Evolutionary conservation across 1,140 invertebrate genomes (phyloP).

Genomic region (Rhopalosiphum maidis): DNA sequence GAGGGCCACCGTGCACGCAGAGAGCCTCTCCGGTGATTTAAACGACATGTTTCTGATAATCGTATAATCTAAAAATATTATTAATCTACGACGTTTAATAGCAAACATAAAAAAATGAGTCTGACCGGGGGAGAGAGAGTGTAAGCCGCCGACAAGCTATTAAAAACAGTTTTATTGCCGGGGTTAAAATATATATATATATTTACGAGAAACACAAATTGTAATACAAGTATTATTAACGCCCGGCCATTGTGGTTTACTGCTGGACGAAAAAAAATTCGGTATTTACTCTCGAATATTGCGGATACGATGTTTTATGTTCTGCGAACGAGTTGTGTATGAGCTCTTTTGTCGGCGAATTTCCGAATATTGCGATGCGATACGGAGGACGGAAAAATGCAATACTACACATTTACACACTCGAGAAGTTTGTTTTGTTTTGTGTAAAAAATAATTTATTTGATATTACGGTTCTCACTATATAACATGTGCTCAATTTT

Average conservation of each 20-base stretch:
- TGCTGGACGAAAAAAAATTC: constrained; percentile 40
- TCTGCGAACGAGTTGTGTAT: constrained; percentile 34
- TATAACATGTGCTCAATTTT: neutral
- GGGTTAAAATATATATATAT: constrained; percentile 21
- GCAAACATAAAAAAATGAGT: constrained; percentile 54
- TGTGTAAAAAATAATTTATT: neutral
- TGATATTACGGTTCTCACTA: neutral
- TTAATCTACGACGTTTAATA: constrained; percentile 56
- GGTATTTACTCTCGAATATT: constrained; percentile 53
- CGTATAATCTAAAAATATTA: constrained; percentile 58
- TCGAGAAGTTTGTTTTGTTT: constrained; percentile 28
- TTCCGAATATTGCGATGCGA: constrained; percentile 37
- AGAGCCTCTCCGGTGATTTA: constrained; percentile 41
- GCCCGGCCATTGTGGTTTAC: constrained; percentile 53
- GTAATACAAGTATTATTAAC: constrained; percentile 54
- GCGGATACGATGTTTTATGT: constrained; percentile 48
- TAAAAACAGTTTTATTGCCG: constrained; percentile 55
- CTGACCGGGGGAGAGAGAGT: neutral
- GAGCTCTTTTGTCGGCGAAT: constrained; percentile 51
- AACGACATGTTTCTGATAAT: constrained; percentile 58
- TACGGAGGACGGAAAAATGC: neutral
- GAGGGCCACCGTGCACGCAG: constrained; percentile 47
- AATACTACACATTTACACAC: neutral
- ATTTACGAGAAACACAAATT: constrained; percentile 26
- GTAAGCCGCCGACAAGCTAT: constrained; percentile 57